Evolutionary conservation across 2,797 vertebrate species (phyloP), one percentile per base, ranked within the genome.

Genomic region (Lates japonicus): DNA sequence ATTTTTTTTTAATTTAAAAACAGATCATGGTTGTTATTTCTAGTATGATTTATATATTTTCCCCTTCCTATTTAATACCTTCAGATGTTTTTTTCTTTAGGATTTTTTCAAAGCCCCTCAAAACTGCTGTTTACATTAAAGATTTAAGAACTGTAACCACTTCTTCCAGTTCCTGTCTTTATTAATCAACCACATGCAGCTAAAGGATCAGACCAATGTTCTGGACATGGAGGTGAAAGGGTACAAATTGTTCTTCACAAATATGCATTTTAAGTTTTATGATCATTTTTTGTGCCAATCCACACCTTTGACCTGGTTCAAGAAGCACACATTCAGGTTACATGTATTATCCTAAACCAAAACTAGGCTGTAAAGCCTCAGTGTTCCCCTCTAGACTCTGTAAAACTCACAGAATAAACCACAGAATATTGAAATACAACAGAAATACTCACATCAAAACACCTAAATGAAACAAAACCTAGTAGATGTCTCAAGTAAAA

Each of bases 61-160:
- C 78, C 87, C 88, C 76, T 82, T 87, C 86, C 83, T 94, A 94
- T 94, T 95, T 93, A 93, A 93, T 88, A 83, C 83, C 83, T 90
- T 91, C 85, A 85, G 71, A 88, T 94, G 78, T 29, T 29, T 88
- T 92, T 93, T 90, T 89, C 91, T 89, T 90, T 90, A 87, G 82
- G 70, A 87, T 89, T 91, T 91, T 29, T 95, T 92, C 87, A 90
- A 90, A 95, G 88, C 91, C 92, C 91, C 91, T 91, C 85, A 94
- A 94, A 94, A 93, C 94, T 96, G 94, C 95, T 95, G 95, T 96
- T 96, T 96, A 96, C 95, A 96, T 95, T 96, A 96, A 96, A 96
- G 92, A 91, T 92, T 87, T 81, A 94, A 92, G 91, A 88, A 93
- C 87, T 75, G 64, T 81, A 81, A 66, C 46, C 3, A 12, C 14